phyloP scores from a whole-genome alignment of 2,113 vertebrate genomes.

The Myotis yumanensis region DNA sequence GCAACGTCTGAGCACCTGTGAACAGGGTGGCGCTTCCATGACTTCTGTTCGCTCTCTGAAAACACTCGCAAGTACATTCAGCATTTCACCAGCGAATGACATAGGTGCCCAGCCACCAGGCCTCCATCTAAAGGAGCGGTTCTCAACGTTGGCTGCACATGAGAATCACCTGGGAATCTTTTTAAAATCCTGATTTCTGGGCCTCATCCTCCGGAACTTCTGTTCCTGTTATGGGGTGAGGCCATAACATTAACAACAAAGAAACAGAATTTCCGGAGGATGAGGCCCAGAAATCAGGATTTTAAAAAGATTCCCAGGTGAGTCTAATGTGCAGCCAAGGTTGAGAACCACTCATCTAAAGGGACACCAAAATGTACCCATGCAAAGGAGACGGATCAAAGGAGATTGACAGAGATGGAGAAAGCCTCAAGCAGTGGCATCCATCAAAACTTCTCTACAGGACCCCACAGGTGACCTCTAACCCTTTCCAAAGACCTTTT shows the following conservation, averaged over 20 bases:
- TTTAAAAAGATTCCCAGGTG: too few species aligned
- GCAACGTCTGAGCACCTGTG: accelerated
- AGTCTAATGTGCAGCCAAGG: too few species aligned
- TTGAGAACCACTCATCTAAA: conserved; percentile 37
- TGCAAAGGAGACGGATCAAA: neutral
- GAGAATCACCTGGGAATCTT: too few species aligned
- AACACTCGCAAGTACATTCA: conserved; percentile 56
- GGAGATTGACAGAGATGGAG: neutral
- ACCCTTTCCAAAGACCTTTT: neutral
- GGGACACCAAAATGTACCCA: neutral
- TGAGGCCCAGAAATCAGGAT: too few species aligned
- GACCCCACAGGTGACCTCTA: neutral
- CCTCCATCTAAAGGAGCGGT: conserved; percentile 70
- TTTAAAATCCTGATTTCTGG: too few species aligned
- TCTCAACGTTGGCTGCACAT: too few species aligned
- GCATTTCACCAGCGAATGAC: neutral
- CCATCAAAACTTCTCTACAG: neutral
- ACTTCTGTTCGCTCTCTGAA: conserved; percentile 75
- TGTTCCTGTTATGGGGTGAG: too few species aligned
- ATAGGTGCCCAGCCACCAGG: conserved; percentile 31
- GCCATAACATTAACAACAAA: too few species aligned
- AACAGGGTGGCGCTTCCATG: conserved; percentile 73
- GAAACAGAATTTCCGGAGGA: too few species aligned
- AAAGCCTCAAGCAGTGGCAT: neutral
- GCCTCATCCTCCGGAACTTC: too few species aligned